phyloP scores from a whole-genome alignment of 1,140 invertebrate genomes.

The Cyphomyrmex costatus region DNA sequence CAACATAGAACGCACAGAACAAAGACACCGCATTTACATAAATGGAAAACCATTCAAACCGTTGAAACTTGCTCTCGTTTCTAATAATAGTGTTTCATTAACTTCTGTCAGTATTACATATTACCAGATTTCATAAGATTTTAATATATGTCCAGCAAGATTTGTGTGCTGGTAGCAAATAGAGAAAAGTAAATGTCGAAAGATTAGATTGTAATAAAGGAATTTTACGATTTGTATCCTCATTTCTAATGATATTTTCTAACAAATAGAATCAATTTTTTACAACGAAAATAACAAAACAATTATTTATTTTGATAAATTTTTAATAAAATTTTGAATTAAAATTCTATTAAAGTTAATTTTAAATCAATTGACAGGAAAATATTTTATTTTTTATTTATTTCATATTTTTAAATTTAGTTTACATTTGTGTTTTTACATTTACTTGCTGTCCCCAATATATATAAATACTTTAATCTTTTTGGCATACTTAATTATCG shows the following conservation, averaged over 20 bases:
- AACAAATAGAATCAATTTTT: not conserved
- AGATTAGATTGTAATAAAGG: not conserved
- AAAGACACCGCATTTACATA: slow-evolving; percentile 21
- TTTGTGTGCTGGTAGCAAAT: slow-evolving; percentile 12
- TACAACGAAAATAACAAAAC: not conserved
- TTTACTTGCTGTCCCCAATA: not conserved
- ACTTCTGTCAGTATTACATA: slow-evolving; percentile 31
- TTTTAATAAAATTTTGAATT: not conserved
- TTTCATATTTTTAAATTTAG: not conserved
- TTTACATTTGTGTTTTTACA: not conserved
- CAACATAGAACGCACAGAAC: not conserved
- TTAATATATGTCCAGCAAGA: slow-evolving; percentile 22
- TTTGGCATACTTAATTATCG: not conserved
- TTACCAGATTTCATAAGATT: slow-evolving; percentile 16
- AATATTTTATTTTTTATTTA: not conserved
- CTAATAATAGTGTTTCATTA: slow-evolving; percentile 7
- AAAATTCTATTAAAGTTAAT: not conserved
- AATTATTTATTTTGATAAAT: not conserved
- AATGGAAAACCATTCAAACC: not conserved
- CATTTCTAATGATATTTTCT: not conserved
- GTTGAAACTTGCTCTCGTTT: not conserved
- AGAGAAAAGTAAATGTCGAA: not conserved
- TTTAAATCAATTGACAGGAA: not conserved
- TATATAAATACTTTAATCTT: not conserved
- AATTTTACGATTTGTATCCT: not conserved